Base-by-base conservation (phyloP, 37 sponge, comb jelly and placozoan genomes). In the Aplysina aerophoba region DNA sequence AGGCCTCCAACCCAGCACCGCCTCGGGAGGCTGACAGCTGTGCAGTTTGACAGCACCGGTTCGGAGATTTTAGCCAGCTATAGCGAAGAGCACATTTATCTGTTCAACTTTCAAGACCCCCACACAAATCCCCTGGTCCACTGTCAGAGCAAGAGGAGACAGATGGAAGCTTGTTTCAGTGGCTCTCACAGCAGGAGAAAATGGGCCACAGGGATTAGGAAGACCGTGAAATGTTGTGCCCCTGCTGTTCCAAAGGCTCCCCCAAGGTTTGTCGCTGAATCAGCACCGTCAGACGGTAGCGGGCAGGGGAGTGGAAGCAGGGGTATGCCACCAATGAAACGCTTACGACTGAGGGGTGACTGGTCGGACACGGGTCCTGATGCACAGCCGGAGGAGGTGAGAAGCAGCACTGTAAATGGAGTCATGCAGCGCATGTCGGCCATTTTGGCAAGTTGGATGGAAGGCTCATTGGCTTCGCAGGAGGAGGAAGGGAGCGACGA, bases 331-430 rank as follows among this genome's bases (percentile, higher is more conserved):
- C 83, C 86, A 13, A 36, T 72, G 73, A 93, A 88, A 69, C 83
- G 94, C 84, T 27, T 96, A 56, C 86, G 94, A 35, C 69, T 96
- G 38, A 75, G 96, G 77, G 94, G 94, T 20, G 96, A 96, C 61
- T 96, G 96, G 96, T 96, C 96, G 21, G 96, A 96, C 72, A 96
- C 96, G 12, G 96, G 96, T 5, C 96, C 96, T 15, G 87, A 85
- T 2, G 91, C 96, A 20, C 83, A 94, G 19, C 96, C 96, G 13
- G 89, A 88, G 50, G 65, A 84, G 34, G 60, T 34, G 21, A 30
- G 83, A 22, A 6, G 56, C 1, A 56, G 15, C 44, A 25, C 20
- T 24, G 62, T 73, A 0, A 20, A 38, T 25, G 69, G 59, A 38
- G 80, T 93, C 24, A 87, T 94, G 87, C 54, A 80, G 19, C 40